Conservation (phyloP, 2,797 vertebrate genomes). For the Acropternis orthonyx region DNA sequence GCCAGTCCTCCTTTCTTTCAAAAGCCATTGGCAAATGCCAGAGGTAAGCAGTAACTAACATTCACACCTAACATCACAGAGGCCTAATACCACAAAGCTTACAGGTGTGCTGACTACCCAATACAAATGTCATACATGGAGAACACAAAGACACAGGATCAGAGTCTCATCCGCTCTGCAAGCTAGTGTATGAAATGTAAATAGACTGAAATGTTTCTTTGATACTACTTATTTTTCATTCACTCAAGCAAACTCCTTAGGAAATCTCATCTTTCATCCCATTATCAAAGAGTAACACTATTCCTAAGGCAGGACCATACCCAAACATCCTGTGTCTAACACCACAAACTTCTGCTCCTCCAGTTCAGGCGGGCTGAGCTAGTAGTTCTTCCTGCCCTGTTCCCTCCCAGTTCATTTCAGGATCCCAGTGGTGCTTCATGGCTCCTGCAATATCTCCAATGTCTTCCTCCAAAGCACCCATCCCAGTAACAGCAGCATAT, state of each 20-base stretch:
- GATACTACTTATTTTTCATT: not conserved
- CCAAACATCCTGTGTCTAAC: not conserved
- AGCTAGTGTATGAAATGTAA: not conserved
- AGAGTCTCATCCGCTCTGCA: not conserved
- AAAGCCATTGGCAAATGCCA: not conserved
- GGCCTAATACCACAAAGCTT: not conserved
- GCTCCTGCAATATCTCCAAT: not conserved
- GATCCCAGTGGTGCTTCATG: not conserved
- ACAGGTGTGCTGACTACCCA: not conserved
- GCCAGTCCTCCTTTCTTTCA: not conserved
- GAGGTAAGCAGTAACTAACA: not conserved
- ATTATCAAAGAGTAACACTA: not conserved
- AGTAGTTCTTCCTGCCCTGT: not conserved
- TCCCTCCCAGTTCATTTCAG: not conserved
- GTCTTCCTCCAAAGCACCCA: not conserved
- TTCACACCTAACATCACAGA: not conserved
- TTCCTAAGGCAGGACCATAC: not conserved
- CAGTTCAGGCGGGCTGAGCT: rapidly evolving
- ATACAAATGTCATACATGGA: not conserved
- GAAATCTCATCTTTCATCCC: not conserved
- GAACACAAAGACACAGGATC: not conserved
- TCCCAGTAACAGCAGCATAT: not conserved
- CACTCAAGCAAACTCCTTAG: not conserved
- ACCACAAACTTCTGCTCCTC: not conserved
- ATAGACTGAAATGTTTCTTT: not conserved